phyloP scores from a whole-genome alignment of 2,113 vertebrate genomes.

The Desmodus rotundus region DNA sequence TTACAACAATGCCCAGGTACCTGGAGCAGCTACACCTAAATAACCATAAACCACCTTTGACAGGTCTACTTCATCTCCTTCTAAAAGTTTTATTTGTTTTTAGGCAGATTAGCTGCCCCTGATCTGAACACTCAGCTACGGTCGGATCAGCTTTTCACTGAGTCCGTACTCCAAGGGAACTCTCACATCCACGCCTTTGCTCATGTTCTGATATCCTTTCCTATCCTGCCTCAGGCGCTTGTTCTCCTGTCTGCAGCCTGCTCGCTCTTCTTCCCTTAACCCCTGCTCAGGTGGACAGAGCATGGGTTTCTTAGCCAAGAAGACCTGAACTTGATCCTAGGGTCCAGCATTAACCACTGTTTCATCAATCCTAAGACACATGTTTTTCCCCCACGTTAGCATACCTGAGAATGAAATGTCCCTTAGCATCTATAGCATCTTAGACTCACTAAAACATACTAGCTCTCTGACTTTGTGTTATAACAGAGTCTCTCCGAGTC shows the following conservation, averaged over 20 bases:
- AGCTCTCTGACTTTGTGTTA: not conserved
- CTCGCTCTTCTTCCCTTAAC: not conserved
- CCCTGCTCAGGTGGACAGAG: not conserved
- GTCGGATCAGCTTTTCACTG: not conserved
- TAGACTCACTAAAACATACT: not conserved
- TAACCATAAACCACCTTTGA: not conserved
- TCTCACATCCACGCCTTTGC: not conserved
- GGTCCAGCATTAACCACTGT: not conserved
- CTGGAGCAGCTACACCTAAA: not conserved
- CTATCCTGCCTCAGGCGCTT: not conserved
- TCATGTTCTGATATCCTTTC: accelerated
- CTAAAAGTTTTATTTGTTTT: accelerated
- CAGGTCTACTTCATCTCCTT: not conserved
- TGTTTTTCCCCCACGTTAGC: not conserved
- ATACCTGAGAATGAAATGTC: not conserved
- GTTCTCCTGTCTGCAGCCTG: too few relatives aligned
- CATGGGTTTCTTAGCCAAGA: not conserved
- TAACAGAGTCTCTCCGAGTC: not conserved
- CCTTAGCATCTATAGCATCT: not conserved
- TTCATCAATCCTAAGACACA: not conserved
- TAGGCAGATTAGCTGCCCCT: not conserved
- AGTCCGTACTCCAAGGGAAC: not conserved
- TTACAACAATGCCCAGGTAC: not conserved
- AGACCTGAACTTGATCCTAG: not conserved
- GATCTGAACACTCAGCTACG: too few relatives aligned